Conservation (phyloP, 1,140 invertebrate species). For the Nautilus pompilius region DNA sequence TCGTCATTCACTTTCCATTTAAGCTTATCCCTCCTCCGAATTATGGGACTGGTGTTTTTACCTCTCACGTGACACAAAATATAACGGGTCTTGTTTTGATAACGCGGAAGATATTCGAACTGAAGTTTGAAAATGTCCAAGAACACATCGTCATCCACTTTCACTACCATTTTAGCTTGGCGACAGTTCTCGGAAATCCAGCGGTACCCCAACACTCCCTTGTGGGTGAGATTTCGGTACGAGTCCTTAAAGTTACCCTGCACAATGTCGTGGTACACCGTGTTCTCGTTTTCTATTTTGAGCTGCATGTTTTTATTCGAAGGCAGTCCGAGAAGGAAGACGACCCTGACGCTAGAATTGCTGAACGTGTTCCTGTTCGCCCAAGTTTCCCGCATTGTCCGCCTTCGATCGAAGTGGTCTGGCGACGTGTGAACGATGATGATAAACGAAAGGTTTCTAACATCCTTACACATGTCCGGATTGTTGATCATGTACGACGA, state of each 20-base stretch:
- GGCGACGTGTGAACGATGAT: conserved; percentile 41
- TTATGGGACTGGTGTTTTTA: conserved; percentile 22
- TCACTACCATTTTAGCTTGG: conserved; percentile 69
- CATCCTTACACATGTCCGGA: conserved; percentile 21
- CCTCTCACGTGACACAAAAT: conserved; percentile 24
- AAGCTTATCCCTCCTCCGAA: conserved; percentile 7
- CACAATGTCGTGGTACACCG: conserved; percentile 35
- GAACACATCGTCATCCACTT: conserved; percentile 86
- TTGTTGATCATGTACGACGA: conserved; percentile 29
- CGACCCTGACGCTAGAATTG: conserved; percentile 27
- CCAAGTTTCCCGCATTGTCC: conserved; percentile 46
- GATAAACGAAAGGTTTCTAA: conserved; percentile 25
- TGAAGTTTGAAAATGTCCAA: conserved; percentile 65
- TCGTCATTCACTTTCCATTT: conserved; percentile 16
- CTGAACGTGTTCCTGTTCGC: conserved; percentile 27
- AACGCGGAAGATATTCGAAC: conserved; percentile 7
- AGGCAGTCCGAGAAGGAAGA: conserved; percentile 70
- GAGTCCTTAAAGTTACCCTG: conserved; percentile 47
- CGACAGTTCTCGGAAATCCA: conserved; percentile 71
- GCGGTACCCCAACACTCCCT: conserved; percentile 77
- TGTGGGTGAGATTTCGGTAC: conserved; percentile 46
- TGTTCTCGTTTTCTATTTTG: conserved; percentile 25
- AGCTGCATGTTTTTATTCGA: conserved; percentile 30
- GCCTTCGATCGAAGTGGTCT: conserved; percentile 27
- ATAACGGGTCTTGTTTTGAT: conserved; percentile 12